These are phyloP conservation scores for Trichopoda pennipes DNA, from an alignment of 2,888 invertebrate species.

Conservation along the genomic window DNA sequence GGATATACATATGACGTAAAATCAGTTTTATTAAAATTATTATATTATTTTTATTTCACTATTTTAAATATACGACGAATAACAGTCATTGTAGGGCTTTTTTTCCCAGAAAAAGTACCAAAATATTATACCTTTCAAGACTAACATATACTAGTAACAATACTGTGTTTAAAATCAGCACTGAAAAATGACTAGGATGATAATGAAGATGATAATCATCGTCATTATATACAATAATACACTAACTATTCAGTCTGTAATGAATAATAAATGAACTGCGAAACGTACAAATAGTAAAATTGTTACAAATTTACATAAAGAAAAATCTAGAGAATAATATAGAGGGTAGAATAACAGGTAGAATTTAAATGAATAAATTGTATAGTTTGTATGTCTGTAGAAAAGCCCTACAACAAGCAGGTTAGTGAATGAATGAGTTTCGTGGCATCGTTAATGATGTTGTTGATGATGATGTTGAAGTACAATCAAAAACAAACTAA, in stretches of 20 bases:
- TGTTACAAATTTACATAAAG: slow-evolving; percentile 63
- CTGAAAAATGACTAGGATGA: slow-evolving; percentile 6
- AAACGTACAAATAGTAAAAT: slow-evolving; percentile 67
- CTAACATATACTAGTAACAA: background rate
- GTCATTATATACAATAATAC: slow-evolving; percentile 53
- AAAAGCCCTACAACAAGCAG: slow-evolving; percentile 11
- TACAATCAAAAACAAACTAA: slow-evolving; percentile 45
- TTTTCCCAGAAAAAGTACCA: background rate
- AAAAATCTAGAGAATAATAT: slow-evolving; percentile 10
- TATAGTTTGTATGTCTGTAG: slow-evolving; percentile 1
- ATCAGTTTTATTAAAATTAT: too few species aligned
- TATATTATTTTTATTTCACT: too few species aligned
- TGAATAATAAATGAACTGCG: slow-evolving; percentile 69
- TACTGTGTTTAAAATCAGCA: background rate
- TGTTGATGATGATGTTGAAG: slow-evolving; percentile 61
- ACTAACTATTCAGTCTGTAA: slow-evolving; percentile 65
- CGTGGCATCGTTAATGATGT: slow-evolving; percentile 66
- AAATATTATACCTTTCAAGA: background rate
- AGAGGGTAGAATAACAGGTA: slow-evolving; percentile 32
- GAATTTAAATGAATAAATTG: slow-evolving; percentile 54
- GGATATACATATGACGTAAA: too few species aligned
- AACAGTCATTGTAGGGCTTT: too few species aligned
- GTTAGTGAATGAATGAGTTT: slow-evolving; percentile 47
- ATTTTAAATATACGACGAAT: too few species aligned
- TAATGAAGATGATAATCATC: slow-evolving; percentile 37